A percentile compares a stretch with the other conserved stretches of the same genome.
Conservation (phyloP, 1,140 invertebrate species). For the Meloidogyne exigua region DNA sequence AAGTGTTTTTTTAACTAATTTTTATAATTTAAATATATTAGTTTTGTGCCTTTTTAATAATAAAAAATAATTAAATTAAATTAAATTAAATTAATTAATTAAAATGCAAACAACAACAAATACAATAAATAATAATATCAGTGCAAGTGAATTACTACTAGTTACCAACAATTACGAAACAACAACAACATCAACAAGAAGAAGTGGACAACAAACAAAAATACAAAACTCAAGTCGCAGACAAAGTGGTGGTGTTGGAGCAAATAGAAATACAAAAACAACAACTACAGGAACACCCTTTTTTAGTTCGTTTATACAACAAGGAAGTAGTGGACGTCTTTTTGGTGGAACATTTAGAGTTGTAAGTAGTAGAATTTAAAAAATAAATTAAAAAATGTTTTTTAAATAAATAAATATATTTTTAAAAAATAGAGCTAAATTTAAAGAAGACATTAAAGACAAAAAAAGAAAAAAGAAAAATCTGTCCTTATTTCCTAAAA, state of each 20-base stretch:
- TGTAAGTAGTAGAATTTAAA: background rate
- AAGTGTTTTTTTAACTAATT: no score
- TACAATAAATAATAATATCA: background rate
- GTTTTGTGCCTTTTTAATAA: no score
- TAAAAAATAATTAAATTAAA: no score
- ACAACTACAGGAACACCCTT: background rate
- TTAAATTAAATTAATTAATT: background rate
- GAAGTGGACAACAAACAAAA: background rate
- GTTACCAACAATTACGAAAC: background rate
- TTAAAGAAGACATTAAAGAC: no score
- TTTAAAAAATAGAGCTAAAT: no score
- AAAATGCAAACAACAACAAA: background rate
- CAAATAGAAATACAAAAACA: conserved; percentile 19
- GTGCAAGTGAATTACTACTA: background rate
- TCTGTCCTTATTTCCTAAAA: no score
- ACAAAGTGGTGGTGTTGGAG: no score
- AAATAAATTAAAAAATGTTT: background rate
- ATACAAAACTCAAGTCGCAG: conserved; percentile 2
- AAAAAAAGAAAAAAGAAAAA: background rate
- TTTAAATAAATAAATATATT: background rate
- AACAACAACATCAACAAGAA: no score
- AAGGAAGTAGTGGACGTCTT: conserved; percentile 20
- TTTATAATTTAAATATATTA: no score
- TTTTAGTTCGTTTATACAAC: conserved; percentile 6
- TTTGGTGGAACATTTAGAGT: conserved; percentile 24